Base-by-base conservation (phyloP, 30 jellyfish, hydroid and myxozoan genomes). In the Pelagia noctiluca region DNA sequence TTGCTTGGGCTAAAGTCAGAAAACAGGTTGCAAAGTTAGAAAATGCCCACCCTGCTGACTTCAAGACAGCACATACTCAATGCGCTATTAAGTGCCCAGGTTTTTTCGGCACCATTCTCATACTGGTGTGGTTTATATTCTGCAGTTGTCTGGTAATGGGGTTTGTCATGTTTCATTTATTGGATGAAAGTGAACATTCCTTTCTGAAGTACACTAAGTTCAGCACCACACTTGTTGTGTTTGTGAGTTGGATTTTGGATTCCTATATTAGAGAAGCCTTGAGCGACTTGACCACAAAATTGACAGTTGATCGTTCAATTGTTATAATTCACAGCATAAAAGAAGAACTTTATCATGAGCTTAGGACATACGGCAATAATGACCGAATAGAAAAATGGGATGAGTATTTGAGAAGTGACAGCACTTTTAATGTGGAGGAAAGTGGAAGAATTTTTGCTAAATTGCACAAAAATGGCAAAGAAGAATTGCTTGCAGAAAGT, bases 271-370 rank as follows among this genome's bases (percentile, higher is more conserved):
- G 28, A 10, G 68, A 52, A 10, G 68, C 68, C 2, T 52, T 52
- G 26, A 25, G 21, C 16, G 21, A 8, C 2, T 5, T 52, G 26
- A 3, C 12, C 26, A 52, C 12, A 2, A 52, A 19, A 10, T 52
- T 52, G 7, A 52, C 26, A 2, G 21, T 52, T 52, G 68, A 52
- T 30, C 68, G 21, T 3, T 52, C 7, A 3, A 52, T 52, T 5
- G 7, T 52, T 3, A 25, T 52, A 5, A 52, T 52, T 4, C 68
- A 52, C 21, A 30, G 68, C 68, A 8, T 52, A 5, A 52, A 52
- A 52, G 68, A 52, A 30, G 68, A 52, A 52, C 68, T 52, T 8
- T 52, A 52, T 52, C 26, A 19, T 52, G 68, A 52, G 68, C 26
- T 52, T 3, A 25, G 26, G 26, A 52, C 16, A 52, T 5, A 19